These are phyloP conservation scores for Furcifer pardalis DNA, from an alignment of 2,797 vertebrate genomes.

Conservation along the genomic window DNA sequence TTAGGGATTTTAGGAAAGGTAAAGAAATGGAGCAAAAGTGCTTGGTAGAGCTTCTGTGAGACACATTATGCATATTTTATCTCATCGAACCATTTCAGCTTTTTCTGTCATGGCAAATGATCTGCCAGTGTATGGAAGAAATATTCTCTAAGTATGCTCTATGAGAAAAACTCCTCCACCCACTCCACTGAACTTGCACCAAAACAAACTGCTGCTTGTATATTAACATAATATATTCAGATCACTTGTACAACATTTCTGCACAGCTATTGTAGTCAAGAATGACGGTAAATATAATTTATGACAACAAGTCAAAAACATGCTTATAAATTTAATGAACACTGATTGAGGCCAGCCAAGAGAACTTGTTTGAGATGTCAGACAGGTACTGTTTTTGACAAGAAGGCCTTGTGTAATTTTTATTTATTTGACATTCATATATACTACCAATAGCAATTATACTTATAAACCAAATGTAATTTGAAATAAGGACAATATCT, in stretches of 20 bases:
- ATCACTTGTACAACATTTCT: constrained; percentile 17
- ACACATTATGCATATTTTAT: neutral
- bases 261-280: constrained; percentile 45
- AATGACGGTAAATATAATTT: constrained; percentile 19
- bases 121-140: constrained; percentile 10
- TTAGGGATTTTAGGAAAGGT: neutral
- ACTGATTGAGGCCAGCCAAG: constrained; percentile 7
- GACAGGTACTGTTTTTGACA: neutral
- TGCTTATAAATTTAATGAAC: constrained; percentile 17
- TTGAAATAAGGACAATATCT: constrained; percentile 4
- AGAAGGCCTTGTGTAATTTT: neutral
- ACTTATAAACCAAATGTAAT: too few relatives aligned
- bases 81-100: neutral
- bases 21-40: neutral
- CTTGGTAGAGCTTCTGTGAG: neutral
- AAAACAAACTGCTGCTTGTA: constrained; percentile 34
- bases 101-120: neutral
- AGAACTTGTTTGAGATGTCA: neutral
- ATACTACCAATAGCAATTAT: too few relatives aligned
- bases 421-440: constrained; percentile 39
- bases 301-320: constrained; percentile 38
- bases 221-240: constrained; percentile 9
- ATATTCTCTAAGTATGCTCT: constrained; percentile 22
- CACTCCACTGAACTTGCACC: neutral
- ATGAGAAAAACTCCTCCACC: neutral